Base-by-base conservation (phyloP, 2,797 vertebrate species). In the Manis pentadactyla region DNA sequence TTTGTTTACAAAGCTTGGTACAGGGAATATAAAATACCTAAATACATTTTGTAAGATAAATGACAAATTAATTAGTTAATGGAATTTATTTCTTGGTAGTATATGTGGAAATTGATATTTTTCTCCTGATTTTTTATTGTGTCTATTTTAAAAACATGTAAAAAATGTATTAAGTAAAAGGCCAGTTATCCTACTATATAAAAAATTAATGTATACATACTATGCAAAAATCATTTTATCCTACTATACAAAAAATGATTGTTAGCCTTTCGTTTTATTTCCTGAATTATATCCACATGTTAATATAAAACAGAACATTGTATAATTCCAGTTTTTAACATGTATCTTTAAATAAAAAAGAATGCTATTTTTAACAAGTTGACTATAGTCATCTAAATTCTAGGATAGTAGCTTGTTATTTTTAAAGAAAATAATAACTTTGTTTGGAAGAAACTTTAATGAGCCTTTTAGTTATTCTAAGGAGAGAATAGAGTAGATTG, bases 391-490 rank as follows among this genome's bases (percentile, higher is more conserved):
- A 87, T 84, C 84, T 92, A 90, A 94, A 90, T 90, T 61, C 34
- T 49, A 91, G 39, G n/a, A 82, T 66, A 93, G 31, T 51, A 87
- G 2, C 11, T 87, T 13, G 2, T 83, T 79, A 61, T 89, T 83
- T 74, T 69, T 82, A 63, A 92, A 74, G 39, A 90, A 92, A 83
- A 63, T 2, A 69, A 27, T 12, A 55, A 73, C 15, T 39, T 64
- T 57, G 25, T 73, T 90, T 87, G 18, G 11, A 57, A 75, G 57
- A 86, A 93, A 83, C 4, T 42, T 93, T 79, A 96, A 83, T 64
- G 66, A 97, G 7, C 23, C 18, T 34, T 90, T 93, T n/a, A 79
- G 11, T 85, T 94, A 94, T 87, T 97, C 51, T 83, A 87, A 96
- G 39, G 46, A 83, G 63, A 90, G 15, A n/a, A 25, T 66, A 59